Evolutionary conservation across 2,113 vertebrate species (phyloP), one percentile per base, ranked within the genome.

Genomic region (Hydrochoerus hydrochaeris): DNA sequence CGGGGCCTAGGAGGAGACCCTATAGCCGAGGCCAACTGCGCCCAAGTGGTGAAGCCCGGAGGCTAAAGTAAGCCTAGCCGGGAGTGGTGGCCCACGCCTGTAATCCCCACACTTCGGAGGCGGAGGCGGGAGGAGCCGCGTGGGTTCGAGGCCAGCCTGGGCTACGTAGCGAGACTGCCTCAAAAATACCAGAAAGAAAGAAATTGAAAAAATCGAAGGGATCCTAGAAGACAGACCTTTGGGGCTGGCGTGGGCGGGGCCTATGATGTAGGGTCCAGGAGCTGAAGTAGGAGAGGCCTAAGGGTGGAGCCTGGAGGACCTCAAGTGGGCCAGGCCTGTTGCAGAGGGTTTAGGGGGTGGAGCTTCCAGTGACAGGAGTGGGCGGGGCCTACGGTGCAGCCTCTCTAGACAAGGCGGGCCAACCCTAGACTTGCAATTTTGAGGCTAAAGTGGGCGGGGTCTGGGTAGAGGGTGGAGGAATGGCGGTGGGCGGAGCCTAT

Each of bases 181-280:
- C 65, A 67, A 67, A 67, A 67, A 69, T 20, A 69, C 20, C 16
- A 17, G 30, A 67, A 67, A 67, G 32, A n/a, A 67, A 35, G 35
- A 63, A 28, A 30, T 3, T 62, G 26, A 65, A 65, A 65, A 65
- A 35, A 4, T 67, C 2, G 52, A 44, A 13, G 28, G n/a, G 93
- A 54, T 83, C 5, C 7, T 24, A 22, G 12, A 17, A 7, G 24
- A n/a, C 4, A 10, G 38, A 8, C 32, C 32, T 41, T 71, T 22
- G 4, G 19, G n/a, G 54, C 14, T 26, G 4, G n/a, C 13, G 67
- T 41, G 75, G 83, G 49, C 41, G 60, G 24, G 52, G 38, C 41
- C n/a, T 52, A 13, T 2, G 24, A 38, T 10, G 16, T 17, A 26
- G 24, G 11, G 5, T n/a, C 24, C 1, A 1, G 26, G 26, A 38